Evolutionary conservation across 1,140 invertebrate species (phyloP).

Genomic region (Cardiocondyla obscurior): DNA sequence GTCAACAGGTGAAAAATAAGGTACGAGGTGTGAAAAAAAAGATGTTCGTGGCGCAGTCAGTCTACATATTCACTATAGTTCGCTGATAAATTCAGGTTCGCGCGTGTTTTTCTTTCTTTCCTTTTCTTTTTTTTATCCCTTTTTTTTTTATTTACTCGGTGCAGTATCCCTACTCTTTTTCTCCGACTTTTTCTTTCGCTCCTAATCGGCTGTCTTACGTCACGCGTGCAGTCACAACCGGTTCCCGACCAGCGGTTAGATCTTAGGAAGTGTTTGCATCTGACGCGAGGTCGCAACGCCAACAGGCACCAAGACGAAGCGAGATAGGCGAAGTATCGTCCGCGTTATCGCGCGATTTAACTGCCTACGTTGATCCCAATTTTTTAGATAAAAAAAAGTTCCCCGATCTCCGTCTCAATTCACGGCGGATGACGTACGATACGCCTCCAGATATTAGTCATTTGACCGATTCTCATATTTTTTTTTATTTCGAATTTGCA

Average conservation of each 20-base stretch:
- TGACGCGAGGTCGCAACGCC: slow-evolving; percentile 53
- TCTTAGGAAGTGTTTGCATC: slow-evolving; percentile 73
- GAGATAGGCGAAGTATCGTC: slow-evolving; percentile 3
- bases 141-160: too few species aligned
- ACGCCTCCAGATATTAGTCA: background rate
- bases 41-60: slow-evolving; percentile 13
- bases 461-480: background rate
- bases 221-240: slow-evolving; percentile 79
- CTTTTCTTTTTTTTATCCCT: too few species aligned
- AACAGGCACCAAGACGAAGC: slow-evolving; percentile 21
- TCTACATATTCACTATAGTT: background rate
- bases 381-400: slow-evolving; percentile 32
- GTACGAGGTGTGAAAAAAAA: background rate
- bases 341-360: slow-evolving; percentile 3
- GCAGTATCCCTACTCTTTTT: slow-evolving; percentile 42
- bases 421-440: background rate
- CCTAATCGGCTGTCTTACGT: slow-evolving; percentile 78
- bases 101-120: slow-evolving; percentile 65
- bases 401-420: background rate
- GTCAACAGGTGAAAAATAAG: background rate
- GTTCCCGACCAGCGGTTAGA: slow-evolving; percentile 66
- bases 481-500: background rate
- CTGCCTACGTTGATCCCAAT: slow-evolving; percentile 4
- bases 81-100: slow-evolving; percentile 69
- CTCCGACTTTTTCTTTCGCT: slow-evolving; percentile 53